Evolutionary conservation across 2,113 vertebrate species (phyloP).

Genomic region (Oenanthe oenanthe): DNA sequence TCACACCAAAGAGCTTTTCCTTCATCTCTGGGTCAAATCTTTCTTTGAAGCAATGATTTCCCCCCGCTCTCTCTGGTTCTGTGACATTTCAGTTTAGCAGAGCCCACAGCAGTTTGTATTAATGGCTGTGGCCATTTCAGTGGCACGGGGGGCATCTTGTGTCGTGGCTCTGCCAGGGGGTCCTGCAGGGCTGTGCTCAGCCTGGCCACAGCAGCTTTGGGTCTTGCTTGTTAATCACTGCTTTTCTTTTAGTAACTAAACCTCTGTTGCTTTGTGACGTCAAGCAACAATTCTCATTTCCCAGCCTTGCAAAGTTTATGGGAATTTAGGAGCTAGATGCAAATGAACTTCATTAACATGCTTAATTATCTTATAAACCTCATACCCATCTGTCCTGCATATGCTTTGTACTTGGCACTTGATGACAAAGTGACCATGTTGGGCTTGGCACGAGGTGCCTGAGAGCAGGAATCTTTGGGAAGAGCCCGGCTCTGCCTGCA

Average conservation of each 20-base stretch:
- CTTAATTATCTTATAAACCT: constrained; percentile 38
- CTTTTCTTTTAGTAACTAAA: not conserved
- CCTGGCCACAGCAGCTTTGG: not conserved
- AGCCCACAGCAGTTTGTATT: not conserved
- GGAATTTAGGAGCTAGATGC: constrained; percentile 44
- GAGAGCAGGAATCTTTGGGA: not conserved
- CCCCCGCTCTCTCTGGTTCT: rapidly evolving
- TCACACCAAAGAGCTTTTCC: not conserved
- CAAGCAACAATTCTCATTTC: constrained; percentile 22
- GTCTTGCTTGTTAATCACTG: not conserved
- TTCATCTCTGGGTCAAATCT: not conserved
- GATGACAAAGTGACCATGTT: not conserved
- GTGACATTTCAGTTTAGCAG: rapidly evolving
- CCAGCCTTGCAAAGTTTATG: constrained; percentile 23
- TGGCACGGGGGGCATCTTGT: rapidly evolving
- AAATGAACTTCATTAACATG: constrained; percentile 47
- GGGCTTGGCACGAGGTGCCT: not conserved
- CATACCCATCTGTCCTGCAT: constrained; percentile 30
- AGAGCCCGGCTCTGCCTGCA: rapidly evolving
- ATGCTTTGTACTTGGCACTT: not conserved
- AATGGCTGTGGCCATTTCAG: rapidly evolving
- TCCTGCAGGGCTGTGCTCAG: not conserved
- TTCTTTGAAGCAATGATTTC: not conserved
- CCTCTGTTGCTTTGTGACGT: not conserved
- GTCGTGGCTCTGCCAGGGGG: rapidly evolving